Evolutionary conservation across 2,888 invertebrate species (phyloP).

Genomic region (Caenorhabditis panamensis): DNA sequence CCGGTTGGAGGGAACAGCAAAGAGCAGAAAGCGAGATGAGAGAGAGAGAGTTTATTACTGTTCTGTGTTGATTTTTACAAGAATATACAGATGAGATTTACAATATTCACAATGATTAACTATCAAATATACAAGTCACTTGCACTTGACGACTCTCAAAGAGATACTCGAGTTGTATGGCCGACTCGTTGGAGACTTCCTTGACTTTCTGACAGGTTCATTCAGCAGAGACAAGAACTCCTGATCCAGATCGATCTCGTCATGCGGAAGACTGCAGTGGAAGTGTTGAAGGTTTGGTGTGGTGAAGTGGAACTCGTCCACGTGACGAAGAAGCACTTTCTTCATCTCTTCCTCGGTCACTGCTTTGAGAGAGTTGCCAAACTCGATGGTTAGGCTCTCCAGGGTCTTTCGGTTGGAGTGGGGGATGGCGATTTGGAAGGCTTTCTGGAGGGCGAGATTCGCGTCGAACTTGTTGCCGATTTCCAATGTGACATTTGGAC

Average conservation of each 20-base stretch:
- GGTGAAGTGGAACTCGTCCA: slow-evolving; percentile 41
- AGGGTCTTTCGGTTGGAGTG: slow-evolving; percentile 22
- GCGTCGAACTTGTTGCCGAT: slow-evolving; percentile 44
- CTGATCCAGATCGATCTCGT: slow-evolving; percentile 43
- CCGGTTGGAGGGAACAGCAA: neutral
- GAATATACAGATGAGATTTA: too few relatives aligned
- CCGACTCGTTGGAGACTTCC: slow-evolving; percentile 15
- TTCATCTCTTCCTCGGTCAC: slow-evolving; percentile 39
- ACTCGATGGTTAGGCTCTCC: slow-evolving; percentile 42
- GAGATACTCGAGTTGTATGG: slow-evolving; percentile 46
- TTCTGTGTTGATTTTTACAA: too few relatives aligned
- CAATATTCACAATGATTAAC: too few relatives aligned
- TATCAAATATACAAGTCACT: slow-evolving; percentile 14
- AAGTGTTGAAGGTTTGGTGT: slow-evolving; percentile 56
- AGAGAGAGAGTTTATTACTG: neutral
- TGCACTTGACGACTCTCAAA: slow-evolving; percentile 30
- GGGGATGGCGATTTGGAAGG: slow-evolving; percentile 47
- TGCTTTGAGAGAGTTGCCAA: slow-evolving; percentile 36
- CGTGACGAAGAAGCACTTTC: slow-evolving; percentile 29
- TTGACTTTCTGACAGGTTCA: slow-evolving; percentile 26
- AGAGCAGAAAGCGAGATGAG: neutral
- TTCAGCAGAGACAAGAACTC: slow-evolving; percentile 34
- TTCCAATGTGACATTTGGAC: slow-evolving; percentile 24
- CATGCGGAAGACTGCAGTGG: slow-evolving; percentile 51
- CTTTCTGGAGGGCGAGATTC: slow-evolving; percentile 48